These are phyloP conservation scores for Vireo griseus DNA, from an alignment of 2,797 vertebrate species.

Conservation along the genomic window DNA sequence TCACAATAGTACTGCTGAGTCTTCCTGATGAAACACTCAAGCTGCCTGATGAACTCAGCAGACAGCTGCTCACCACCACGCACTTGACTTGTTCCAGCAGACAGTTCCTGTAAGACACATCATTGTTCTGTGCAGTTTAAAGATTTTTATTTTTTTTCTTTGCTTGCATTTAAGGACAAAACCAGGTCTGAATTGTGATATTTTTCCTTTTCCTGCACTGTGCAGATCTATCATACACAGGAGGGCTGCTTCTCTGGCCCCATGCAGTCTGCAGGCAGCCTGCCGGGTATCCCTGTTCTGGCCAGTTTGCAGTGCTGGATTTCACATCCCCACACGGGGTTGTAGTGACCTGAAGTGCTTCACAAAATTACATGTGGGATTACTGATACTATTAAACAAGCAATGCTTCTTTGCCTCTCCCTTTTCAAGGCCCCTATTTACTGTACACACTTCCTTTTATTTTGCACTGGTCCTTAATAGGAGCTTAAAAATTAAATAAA, in stretches of 20 bases:
- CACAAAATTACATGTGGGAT: neutral
- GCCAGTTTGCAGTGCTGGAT: neutral
- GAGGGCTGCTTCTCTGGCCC: neutral
- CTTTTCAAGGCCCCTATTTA: neutral
- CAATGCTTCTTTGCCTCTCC: neutral
- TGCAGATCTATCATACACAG: neutral
- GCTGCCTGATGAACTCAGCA: neutral
- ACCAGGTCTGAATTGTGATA: neutral
- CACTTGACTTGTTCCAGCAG: neutral
- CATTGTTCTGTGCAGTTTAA: neutral
- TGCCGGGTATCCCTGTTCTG: rapidly evolving
- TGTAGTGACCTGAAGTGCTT: neutral
- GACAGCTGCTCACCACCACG: neutral
- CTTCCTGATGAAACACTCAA: neutral
- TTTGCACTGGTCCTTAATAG: neutral
- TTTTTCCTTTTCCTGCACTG: neutral
- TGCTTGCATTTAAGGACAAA: neutral
- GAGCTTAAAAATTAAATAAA: neutral
- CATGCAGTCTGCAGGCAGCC: rapidly evolving
- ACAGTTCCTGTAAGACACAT: neutral
- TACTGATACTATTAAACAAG: neutral
- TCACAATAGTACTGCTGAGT: neutral
- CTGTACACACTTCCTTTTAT: neutral
- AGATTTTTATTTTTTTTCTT: neutral
- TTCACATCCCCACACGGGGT: neutral